A percentile compares a stretch with the other conserved stretches of the same genome.
Conservation (phyloP, 2,113 vertebrate genomes). For the Anser brachyrhynchus region DNA sequence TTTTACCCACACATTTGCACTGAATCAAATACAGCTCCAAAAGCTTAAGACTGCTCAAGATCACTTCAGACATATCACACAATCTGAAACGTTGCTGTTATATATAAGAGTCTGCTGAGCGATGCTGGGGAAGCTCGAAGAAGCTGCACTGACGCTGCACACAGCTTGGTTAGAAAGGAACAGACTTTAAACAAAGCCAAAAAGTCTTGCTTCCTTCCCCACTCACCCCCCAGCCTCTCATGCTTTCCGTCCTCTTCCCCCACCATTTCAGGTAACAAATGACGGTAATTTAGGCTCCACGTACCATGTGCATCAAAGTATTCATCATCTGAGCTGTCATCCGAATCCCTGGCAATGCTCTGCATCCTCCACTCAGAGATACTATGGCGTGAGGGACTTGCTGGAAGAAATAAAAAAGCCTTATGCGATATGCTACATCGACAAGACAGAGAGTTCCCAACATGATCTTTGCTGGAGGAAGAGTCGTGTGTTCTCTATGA, state of each 20-base stretch:
- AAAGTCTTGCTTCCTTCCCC: slow-evolving; percentile 10
- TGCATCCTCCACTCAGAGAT: slow-evolving; percentile 97
- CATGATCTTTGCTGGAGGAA: slow-evolving; percentile 51
- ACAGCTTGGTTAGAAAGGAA: not conserved
- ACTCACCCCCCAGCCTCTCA: not conserved
- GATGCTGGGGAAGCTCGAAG: not conserved
- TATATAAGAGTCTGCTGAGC: not conserved
- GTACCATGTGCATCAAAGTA: slow-evolving; percentile 97
- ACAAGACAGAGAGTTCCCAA: slow-evolving; percentile 39
- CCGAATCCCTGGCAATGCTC: slow-evolving; percentile 94
- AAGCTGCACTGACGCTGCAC: not conserved
- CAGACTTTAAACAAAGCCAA: not conserved
- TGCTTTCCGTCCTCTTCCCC: slow-evolving; percentile 30
- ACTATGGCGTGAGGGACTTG: slow-evolving; percentile 92
- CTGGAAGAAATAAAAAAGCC: slow-evolving; percentile 75
- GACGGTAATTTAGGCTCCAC: slow-evolving; percentile 4
- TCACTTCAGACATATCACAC: not conserved
- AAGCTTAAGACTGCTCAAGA: not conserved
- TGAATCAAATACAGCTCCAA: not conserved
- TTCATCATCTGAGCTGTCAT: slow-evolving; percentile 94
- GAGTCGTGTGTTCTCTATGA: slow-evolving; percentile 26
- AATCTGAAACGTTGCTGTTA: not conserved
- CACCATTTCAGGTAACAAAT: slow-evolving; percentile 7
- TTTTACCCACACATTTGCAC: not conserved
- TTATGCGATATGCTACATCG: not conserved